Evolutionary conservation across 30 jellyfish, hydroid and myxozoan genomes (phyloP).

Genomic region (Nemopilema nomurai): DNA sequence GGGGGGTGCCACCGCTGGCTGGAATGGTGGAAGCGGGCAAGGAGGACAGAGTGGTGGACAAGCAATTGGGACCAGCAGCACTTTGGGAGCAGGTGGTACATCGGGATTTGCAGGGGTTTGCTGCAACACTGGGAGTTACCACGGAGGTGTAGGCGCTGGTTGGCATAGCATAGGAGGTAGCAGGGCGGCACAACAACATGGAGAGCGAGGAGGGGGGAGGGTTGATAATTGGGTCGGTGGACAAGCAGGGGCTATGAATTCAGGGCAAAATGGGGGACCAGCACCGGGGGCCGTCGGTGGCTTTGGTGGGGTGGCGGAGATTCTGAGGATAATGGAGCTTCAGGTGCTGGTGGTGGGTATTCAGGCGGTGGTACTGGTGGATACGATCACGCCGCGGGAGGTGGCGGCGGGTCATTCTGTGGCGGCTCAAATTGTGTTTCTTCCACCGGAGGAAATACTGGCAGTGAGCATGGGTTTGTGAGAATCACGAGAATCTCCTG

Average conservation of each 20-base stretch:
- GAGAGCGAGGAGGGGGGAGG: slow-evolving; percentile 52
- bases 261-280: slow-evolving; percentile 64
- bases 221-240: slow-evolving; percentile 49
- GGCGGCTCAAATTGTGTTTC: slow-evolving; percentile 23
- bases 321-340: slow-evolving; percentile 58
- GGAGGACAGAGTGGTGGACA: slow-evolving; percentile 21
- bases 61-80: slow-evolving; percentile 23
- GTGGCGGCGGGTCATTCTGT: slow-evolving; percentile 65
- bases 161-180: slow-evolving; percentile 49
- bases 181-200: slow-evolving; percentile 12
- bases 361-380: slow-evolving; percentile 62
- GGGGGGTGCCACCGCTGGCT: slow-evolving; percentile 67
- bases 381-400: slow-evolving; percentile 32
- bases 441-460: slow-evolving; percentile 42
- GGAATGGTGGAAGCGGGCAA: slow-evolving; percentile 55
- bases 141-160: slow-evolving; percentile 62
- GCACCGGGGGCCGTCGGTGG: slow-evolving; percentile 75
- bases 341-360: slow-evolving; percentile 69
- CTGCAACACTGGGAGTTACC: slow-evolving; percentile 43
- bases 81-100: slow-evolving; percentile 45
- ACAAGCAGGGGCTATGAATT: slow-evolving; percentile 42
- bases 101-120: slow-evolving; percentile 46
- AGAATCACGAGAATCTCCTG: too few relatives aligned
- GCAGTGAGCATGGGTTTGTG: slow-evolving; percentile 28
- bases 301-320: slow-evolving; percentile 72